phyloP scores from a whole-genome alignment of 2,113 vertebrate genomes.

The Onychostruthus taczanowskii region DNA sequence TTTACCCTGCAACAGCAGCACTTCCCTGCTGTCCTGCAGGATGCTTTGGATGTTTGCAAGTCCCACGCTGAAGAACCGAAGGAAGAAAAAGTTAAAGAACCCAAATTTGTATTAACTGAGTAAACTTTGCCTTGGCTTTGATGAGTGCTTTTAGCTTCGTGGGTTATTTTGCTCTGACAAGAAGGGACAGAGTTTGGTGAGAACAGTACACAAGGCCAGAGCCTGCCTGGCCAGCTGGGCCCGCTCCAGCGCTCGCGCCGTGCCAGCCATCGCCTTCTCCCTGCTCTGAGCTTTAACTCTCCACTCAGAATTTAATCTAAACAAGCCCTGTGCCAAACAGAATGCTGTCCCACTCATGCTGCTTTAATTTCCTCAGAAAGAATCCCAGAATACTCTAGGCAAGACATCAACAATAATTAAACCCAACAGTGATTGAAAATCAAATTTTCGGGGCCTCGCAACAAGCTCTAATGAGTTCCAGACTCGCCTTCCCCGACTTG shows the following conservation, averaged over 20 bases:
- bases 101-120: neutral
- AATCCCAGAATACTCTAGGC: slow-evolving; percentile 20
- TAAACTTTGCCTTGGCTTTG: slow-evolving; percentile 5
- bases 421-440: slow-evolving; percentile 54
- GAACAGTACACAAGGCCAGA: neutral
- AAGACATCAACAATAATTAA: slow-evolving; percentile 63
- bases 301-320: slow-evolving; percentile 22
- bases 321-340: slow-evolving; percentile 22
- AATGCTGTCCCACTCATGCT: slow-evolving; percentile 4
- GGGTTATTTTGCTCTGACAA: neutral
- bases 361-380: slow-evolving; percentile 55
- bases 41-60: neutral
- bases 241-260: neutral
- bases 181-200: neutral
- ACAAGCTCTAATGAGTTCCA: slow-evolving; percentile 63
- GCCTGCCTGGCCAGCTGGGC: neutral
- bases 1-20: neutral
- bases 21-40: neutral
- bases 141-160: neutral
- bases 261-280: slow-evolving; percentile 21
- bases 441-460: neutral
- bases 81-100: neutral
- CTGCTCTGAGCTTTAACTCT: neutral
- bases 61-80: fast-evolving
- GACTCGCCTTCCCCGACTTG: neutral